Evolutionary conservation across 2,888 invertebrate genomes (phyloP).

Genomic region (Epirrhoe alternata): DNA sequence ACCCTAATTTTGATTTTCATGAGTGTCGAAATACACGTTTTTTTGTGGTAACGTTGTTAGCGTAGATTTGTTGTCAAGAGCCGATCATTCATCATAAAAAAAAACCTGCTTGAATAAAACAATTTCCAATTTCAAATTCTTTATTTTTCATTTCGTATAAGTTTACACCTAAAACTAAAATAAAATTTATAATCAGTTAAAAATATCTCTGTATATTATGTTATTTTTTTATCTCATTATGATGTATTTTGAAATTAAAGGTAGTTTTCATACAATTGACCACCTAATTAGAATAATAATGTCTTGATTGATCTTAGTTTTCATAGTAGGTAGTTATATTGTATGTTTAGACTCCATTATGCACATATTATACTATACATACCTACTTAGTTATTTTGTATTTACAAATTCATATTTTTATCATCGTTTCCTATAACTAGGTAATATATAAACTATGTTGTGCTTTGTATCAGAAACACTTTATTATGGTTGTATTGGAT

Average conservation of each 20-base stretch:
- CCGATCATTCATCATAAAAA: too few species aligned
- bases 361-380: conserved; percentile 5
- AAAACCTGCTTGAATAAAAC: background rate
- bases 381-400: conserved; percentile 1
- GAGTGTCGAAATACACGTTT: too few species aligned
- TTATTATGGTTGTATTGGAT: background rate
- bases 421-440: background rate
- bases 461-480: conserved; percentile 18
- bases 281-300: background rate
- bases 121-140: conserved; percentile 45
- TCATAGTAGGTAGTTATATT: background rate
- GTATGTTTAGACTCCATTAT: conserved; percentile 5
- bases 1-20: too few species aligned
- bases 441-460: conserved; percentile 3
- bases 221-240: conserved; percentile 30
- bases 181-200: conserved; percentile 29
- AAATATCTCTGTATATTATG: conserved; percentile 23
- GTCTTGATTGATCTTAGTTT: background rate
- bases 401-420: conserved; percentile 15
- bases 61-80: too few species aligned
- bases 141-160: conserved; percentile 53
- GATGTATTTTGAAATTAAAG: conserved; percentile 7
- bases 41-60: too few species aligned
- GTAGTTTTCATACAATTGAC: conserved; percentile 3
- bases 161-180: conserved; percentile 57